These are phyloP conservation scores for Gastrophryne carolinensis DNA, from an alignment of 2,797 vertebrate genomes.

Conservation along the genomic window DNA sequence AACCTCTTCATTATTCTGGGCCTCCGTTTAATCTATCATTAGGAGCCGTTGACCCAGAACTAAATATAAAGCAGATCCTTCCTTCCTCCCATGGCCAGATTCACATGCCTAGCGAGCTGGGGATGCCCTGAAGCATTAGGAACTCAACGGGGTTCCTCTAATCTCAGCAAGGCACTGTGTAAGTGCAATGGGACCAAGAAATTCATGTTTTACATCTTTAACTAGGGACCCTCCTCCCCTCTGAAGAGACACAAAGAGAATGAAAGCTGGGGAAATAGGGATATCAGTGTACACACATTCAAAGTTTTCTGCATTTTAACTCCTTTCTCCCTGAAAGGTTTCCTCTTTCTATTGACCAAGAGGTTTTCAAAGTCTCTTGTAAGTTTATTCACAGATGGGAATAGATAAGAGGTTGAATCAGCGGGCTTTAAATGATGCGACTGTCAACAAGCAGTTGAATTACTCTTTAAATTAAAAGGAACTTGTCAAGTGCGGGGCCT, in stretches of 20 bases:
- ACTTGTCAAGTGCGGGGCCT: too few species aligned
- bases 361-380: neutral
- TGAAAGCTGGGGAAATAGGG: slow-evolving; percentile 54
- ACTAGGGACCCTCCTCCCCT: slow-evolving; percentile 65
- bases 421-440: too few species aligned
- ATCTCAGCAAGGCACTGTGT: slow-evolving; percentile 80
- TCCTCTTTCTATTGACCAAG: too few species aligned
- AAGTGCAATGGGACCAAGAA: slow-evolving; percentile 77
- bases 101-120: slow-evolving; percentile 78
- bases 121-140: slow-evolving; percentile 81
- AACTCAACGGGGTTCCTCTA: slow-evolving; percentile 81
- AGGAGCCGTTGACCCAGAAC: slow-evolving; percentile 81
- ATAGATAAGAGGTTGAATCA: neutral
- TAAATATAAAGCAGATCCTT: slow-evolving; percentile 85
- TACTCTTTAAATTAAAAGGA: too few species aligned
- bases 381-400: neutral
- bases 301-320: slow-evolving; percentile 21
- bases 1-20: slow-evolving; percentile 78
- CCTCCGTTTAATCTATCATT: slow-evolving; percentile 83
- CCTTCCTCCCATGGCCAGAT: slow-evolving; percentile 83
- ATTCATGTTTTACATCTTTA: slow-evolving; percentile 78
- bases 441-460: too few species aligned
- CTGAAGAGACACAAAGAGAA: slow-evolving; percentile 67
- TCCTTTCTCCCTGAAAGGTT: slow-evolving; percentile 5
- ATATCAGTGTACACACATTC: slow-evolving; percentile 42